These are phyloP conservation scores for Microtus richardsoni DNA, from an alignment of 2,113 vertebrate genomes.

Conservation along the genomic window DNA sequence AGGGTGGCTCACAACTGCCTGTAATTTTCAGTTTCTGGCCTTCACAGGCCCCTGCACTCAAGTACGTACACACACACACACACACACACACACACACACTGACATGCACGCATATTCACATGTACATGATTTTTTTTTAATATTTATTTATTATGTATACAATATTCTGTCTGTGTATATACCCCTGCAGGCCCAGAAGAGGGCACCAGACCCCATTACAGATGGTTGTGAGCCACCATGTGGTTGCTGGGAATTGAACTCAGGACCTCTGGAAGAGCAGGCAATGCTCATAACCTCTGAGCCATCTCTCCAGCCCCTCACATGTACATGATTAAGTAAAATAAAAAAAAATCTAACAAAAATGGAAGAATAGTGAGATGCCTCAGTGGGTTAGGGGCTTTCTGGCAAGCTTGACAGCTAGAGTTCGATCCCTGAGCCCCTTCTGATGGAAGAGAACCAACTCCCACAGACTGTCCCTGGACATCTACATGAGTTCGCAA, in stretches of 20 bases:
- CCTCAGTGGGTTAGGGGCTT: background rate
- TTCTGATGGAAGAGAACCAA: background rate
- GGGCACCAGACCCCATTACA: no score
- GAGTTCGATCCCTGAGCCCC: background rate
- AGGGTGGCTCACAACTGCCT: background rate
- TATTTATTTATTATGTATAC: no score
- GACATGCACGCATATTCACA: background rate
- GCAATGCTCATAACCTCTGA: no score
- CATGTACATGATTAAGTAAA: background rate
- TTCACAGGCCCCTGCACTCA: background rate
- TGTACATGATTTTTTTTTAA: background rate
- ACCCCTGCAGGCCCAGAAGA: no score
- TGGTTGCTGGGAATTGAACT: no score
- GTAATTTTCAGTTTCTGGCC: background rate
- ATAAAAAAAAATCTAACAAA: background rate
- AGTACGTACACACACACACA: background rate
- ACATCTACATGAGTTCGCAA: background rate
- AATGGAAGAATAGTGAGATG: background rate
- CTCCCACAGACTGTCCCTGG: background rate
- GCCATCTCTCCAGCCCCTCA: no score
- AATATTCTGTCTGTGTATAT: no score
- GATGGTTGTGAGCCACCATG: no score
- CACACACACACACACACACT: background rate
- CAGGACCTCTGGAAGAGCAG: no score
- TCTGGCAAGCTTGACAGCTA: background rate